Evolutionary conservation across 2,113 vertebrate genomes (phyloP).

Genomic region (Pyrgilauda ruficollis): DNA sequence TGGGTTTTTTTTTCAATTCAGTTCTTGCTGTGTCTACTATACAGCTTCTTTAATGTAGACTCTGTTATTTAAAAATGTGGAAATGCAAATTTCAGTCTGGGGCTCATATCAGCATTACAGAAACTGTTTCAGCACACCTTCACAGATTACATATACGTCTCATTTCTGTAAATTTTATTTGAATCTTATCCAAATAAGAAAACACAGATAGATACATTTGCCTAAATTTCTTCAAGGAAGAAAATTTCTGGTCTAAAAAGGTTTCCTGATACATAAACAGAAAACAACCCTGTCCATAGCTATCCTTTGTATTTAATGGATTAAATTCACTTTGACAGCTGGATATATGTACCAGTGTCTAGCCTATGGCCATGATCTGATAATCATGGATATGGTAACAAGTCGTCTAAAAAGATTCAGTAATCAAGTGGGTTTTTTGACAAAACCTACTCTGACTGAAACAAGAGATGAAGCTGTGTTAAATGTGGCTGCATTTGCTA

Average conservation of each 20-base stretch:
- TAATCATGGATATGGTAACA: constrained; percentile 61
- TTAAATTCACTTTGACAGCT: constrained; percentile 69
- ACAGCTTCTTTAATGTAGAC: not conserved
- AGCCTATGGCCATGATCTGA: constrained; percentile 61
- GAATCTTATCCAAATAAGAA: not conserved
- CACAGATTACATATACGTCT: not conserved
- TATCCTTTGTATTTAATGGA: constrained; percentile 54
- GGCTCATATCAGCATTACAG: not conserved
- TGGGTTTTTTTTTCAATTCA: not conserved
- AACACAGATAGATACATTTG: not conserved
- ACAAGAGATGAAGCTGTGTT: constrained; percentile 16
- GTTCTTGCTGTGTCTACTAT: not conserved
- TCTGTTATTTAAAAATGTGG: not conserved
- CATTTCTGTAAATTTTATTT: not conserved
- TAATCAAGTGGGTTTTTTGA: constrained; percentile 49
- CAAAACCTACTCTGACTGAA: constrained; percentile 54
- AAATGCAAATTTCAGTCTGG: not conserved
- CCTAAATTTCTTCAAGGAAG: not conserved
- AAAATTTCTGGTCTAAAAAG: not conserved
- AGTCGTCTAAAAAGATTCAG: constrained; percentile 63
- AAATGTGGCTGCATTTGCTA: not conserved
- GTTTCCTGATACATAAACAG: constrained; percentile 22
- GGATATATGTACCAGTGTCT: constrained; percentile 57
- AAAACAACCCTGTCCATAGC: constrained; percentile 38
- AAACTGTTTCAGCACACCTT: not conserved